Evolutionary conservation across 2,888 invertebrate species (phyloP).

Genomic region (Ceriagrion tenellum): DNA sequence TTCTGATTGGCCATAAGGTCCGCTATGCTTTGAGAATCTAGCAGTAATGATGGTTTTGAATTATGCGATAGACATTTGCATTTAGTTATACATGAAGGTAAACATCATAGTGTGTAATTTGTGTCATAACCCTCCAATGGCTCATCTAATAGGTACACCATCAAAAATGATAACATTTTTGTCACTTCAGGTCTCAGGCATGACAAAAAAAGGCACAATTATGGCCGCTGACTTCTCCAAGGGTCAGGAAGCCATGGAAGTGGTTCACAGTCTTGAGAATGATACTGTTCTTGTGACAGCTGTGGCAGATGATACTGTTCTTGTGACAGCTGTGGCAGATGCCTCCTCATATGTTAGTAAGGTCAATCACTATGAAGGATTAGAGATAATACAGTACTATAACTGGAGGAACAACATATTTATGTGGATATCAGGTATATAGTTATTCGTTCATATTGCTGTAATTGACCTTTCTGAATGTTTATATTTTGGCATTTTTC

Average conservation of each 20-base stretch:
- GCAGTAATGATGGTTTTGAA: no score
- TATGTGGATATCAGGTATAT: slow-evolving; percentile 44
- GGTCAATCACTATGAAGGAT: slow-evolving; percentile 37
- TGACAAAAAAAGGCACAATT: slow-evolving; percentile 48
- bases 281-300: slow-evolving; percentile 19
- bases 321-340: slow-evolving; percentile 37
- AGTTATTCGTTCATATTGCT: not conserved
- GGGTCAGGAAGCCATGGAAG: not conserved
- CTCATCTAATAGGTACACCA: no score
- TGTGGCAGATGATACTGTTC: slow-evolving; percentile 22
- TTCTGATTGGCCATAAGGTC: no score
- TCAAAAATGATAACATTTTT: not conserved
- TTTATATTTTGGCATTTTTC: no score
- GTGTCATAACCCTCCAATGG: no score
- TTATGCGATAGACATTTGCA: no score
- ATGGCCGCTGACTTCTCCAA: slow-evolving; percentile 7
- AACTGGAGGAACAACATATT: slow-evolving; percentile 26
- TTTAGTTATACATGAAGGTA: no score
- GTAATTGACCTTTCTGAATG: no score
- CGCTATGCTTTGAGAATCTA: no score
- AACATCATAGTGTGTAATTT: no score
- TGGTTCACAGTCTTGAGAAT: not conserved
- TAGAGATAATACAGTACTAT: slow-evolving; percentile 41
- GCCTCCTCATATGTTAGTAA: not conserved
- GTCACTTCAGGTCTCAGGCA: not conserved